Base-by-base conservation (phyloP, 2,113 vertebrate genomes). In the Labrus mixtus region DNA sequence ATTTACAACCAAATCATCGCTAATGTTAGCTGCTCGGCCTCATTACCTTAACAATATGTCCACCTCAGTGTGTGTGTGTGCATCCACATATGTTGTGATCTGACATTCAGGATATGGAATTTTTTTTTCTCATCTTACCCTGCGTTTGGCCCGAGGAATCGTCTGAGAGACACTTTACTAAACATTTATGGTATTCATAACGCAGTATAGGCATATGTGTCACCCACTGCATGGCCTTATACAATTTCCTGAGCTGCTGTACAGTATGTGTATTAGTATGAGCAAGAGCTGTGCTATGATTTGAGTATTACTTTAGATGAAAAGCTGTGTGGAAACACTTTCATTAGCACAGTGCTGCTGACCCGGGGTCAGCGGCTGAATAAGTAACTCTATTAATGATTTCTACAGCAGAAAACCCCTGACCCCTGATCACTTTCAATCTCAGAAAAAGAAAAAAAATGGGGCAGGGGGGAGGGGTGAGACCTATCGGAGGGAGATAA, bases 301-400 rank as follows among this genome's bases (percentile, higher is more conserved):
- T 90, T 87, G 89, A 96, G 93, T 93, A 91, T 93, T 92, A 92
- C 93, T 93, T 93, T 88, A 92, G 91, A 95, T 94, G 90, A 93
- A 93, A 93, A 92, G 86, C 91, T 90, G 93, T 82, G 87, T 92
- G 86, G 90, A 93, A 93, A 94, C 87, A 95, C 87, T 94, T 96
- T 95, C 95, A 94, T 93, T 94, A 95, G 90, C 76, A 89, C 90
- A 79, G 88, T 76, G 81, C 61, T 69, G 86, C 89, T n/a, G 93
- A 93, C 88, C 85, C 63, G 57, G 89, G 75, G 89, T 88, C 94
- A 92, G 86, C 86, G 61, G 89, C 81, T 95, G 77, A 95, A 93
- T 94, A 95, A 94, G 81, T 93, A 95, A 93, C 90, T 92, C 93
- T 93, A 94, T 93, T 91, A 95, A 93, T 91, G 91, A 94, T 95